Evolutionary conservation across 2,888 invertebrate genomes (phyloP).

Genomic region (Coelogynopora nodosa): DNA sequence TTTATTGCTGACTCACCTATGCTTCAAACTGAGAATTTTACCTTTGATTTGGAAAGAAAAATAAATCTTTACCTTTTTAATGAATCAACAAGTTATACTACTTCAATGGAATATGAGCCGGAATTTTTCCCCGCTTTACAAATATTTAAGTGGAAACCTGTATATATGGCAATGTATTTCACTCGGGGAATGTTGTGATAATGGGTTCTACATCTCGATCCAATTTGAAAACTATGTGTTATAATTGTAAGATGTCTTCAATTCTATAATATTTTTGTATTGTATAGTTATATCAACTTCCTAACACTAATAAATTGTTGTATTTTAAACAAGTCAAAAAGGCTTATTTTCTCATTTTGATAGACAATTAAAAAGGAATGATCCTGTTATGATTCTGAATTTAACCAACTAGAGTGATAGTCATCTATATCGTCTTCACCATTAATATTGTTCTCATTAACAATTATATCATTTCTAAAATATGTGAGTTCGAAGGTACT

Average conservation of each 20-base stretch:
- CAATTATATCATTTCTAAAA: too few species aligned
- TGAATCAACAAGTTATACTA: neutral
- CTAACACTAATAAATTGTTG: too few species aligned
- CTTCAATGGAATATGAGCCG: neutral
- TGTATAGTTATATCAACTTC: neutral
- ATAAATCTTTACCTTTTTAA: neutral
- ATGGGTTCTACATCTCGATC: neutral
- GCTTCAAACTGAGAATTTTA: neutral
- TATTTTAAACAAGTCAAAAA: too few species aligned
- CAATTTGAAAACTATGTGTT: neutral
- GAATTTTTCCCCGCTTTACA: neutral
- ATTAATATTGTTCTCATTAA: too few species aligned
- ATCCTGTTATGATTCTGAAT: too few species aligned
- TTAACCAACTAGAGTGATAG: too few species aligned
- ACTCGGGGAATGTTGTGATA: neutral
- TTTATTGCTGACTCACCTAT: neutral
- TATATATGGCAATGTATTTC: neutral
- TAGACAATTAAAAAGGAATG: too few species aligned
- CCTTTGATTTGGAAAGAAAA: neutral
- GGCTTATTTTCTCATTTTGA: too few species aligned
- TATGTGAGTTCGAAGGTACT: too few species aligned
- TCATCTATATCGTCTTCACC: too few species aligned
- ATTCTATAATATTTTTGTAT: neutral
- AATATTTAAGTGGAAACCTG: constrained; percentile 4
- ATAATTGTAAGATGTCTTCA: neutral